These are phyloP conservation scores for Sphaerophoria rueppellii DNA, from an alignment of 2,888 invertebrate species.

Conservation along the genomic window DNA sequence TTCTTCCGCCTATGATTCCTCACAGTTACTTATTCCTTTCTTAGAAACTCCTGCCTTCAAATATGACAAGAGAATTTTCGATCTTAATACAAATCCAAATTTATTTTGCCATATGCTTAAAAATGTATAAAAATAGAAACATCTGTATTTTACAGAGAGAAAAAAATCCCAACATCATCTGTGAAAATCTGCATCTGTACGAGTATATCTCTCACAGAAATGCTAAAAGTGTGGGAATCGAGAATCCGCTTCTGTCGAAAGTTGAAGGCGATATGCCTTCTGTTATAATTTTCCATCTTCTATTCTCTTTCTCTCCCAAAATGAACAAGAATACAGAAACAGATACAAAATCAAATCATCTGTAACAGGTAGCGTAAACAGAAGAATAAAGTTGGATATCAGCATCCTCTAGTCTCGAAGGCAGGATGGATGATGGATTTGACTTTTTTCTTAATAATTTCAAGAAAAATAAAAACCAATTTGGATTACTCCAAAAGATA, in stretches of 20 bases:
- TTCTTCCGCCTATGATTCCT: too few species aligned
- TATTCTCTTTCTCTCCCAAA: not conserved
- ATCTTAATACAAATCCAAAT: too few species aligned
- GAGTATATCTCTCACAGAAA: not conserved
- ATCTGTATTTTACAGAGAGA: too few species aligned
- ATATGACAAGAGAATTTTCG: too few species aligned
- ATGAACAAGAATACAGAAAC: not conserved
- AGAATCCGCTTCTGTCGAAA: not conserved
- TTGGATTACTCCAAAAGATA: conserved; percentile 57
- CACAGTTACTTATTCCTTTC: too few species aligned
- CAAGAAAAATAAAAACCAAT: conserved; percentile 41
- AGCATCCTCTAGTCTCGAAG: not conserved
- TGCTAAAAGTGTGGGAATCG: conserved; percentile 30
- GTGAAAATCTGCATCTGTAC: conserved; percentile 27
- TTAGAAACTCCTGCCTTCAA: too few species aligned
- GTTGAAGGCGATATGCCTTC: not conserved
- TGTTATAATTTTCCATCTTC: not conserved
- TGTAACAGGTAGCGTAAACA: conserved; percentile 22
- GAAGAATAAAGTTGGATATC: conserved; percentile 9
- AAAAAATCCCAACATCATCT: not conserved
- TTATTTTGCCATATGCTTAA: too few species aligned
- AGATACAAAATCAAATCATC: conserved; percentile 1
- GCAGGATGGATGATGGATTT: conserved; percentile 14
- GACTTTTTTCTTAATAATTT: not conserved
- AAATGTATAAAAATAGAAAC: too few species aligned